A percentile compares a stretch with the other conserved stretches of the same genome.
Conservation (phyloP, 2,888 invertebrate genomes). For the Troides helena region DNA sequence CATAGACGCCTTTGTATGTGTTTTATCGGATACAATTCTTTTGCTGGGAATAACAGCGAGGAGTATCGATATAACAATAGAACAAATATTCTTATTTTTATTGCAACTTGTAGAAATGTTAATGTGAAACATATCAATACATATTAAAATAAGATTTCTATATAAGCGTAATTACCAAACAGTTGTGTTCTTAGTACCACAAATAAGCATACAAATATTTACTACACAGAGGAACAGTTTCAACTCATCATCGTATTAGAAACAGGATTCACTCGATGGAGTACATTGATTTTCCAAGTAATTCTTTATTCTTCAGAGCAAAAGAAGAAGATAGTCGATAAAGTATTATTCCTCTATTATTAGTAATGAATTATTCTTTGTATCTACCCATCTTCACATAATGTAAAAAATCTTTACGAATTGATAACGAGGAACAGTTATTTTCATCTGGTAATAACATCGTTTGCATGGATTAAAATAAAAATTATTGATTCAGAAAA, state of each 20-base stretch:
- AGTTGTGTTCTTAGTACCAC: background rate
- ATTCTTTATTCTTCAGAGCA: conserved; percentile 15
- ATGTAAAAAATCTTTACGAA: background rate
- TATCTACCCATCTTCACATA: background rate
- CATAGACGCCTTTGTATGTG: conserved; percentile 26
- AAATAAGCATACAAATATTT: conserved; percentile 20
- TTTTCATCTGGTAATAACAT: background rate
- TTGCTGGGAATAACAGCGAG: background rate
- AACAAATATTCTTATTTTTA: background rate
- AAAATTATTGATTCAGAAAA: background rate
- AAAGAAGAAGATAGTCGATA: conserved; percentile 11
- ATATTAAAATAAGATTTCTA: background rate
- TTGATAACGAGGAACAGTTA: conserved; percentile 3
- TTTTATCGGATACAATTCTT: conserved; percentile 21
- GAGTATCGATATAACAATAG: background rate
- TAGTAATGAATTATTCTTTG: background rate
- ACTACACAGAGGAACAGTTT: conserved; percentile 17
- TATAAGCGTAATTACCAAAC: background rate
- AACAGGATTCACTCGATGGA: conserved; percentile 21
- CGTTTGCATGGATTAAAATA: background rate
- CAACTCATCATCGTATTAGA: conserved; percentile 22
- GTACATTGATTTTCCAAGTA: conserved; percentile 16
- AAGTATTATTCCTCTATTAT: conserved; percentile 5
- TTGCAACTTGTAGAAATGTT: background rate
- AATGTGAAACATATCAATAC: too few species aligned